Conservation (phyloP, 1,140 invertebrate genomes). For the Hylaeus anthracinus region DNA sequence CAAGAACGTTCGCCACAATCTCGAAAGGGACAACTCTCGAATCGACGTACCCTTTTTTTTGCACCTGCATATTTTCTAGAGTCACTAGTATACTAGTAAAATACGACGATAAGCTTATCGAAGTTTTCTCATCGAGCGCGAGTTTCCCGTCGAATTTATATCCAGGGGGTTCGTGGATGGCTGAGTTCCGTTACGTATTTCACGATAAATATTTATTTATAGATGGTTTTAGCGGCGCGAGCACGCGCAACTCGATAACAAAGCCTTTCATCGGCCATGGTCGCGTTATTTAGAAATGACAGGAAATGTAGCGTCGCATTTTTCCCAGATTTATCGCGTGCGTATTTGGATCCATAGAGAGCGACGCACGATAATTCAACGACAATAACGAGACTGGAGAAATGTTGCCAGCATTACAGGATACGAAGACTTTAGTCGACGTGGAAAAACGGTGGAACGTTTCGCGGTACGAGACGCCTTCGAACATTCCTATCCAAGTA, state of each 20-base stretch:
- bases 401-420: too few relatives aligned
- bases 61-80: constrained; percentile 9
- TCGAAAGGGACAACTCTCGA: not conserved
- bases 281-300: too few relatives aligned
- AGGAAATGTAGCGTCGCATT: not conserved
- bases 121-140: constrained; percentile 14
- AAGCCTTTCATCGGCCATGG: constrained; percentile 8
- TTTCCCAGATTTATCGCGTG: too few relatives aligned
- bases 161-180: constrained; percentile 1
- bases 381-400: too few relatives aligned
- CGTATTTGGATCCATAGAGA: too few relatives aligned
- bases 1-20: not conserved
- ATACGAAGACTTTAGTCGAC: too few relatives aligned
- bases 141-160: constrained; percentile 27
- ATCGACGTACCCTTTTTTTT: not conserved
- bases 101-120: constrained; percentile 41
- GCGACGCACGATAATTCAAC: too few relatives aligned
- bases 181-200: constrained; percentile 28
- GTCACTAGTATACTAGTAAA: constrained; percentile 20
- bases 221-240: not conserved
- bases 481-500: too few relatives aligned
- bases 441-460: too few relatives aligned
- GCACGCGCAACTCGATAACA: constrained; percentile 19
- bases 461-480: too few relatives aligned
- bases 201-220: constrained; percentile 46